These are phyloP conservation scores for Muntiacus muntjak DNA, from an alignment of 2,113 vertebrate species.

Conservation along the genomic window DNA sequence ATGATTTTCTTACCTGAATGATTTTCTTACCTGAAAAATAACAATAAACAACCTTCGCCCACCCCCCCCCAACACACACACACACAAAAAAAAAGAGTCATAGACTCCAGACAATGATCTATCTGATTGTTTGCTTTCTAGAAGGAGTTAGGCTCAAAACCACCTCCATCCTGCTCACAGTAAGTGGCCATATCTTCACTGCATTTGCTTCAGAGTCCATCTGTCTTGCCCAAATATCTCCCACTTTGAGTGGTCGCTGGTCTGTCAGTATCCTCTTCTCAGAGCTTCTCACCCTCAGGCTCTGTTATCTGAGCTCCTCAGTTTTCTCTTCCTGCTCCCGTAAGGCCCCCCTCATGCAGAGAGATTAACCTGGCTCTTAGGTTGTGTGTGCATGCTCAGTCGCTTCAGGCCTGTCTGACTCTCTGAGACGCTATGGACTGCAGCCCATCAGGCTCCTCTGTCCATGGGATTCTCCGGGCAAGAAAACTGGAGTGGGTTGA, in stretches of 20 bases:
- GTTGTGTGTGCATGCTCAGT: background rate
- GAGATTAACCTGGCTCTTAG: background rate
- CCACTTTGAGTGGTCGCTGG: rapidly evolving
- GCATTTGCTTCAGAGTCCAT: background rate
- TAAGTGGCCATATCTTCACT: background rate
- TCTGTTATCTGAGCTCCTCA: background rate
- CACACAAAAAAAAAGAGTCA: background rate
- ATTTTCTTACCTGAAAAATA: background rate
- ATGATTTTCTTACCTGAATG: background rate
- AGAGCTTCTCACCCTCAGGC: background rate
- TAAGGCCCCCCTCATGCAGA: rapidly evolving
- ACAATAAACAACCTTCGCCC: background rate
- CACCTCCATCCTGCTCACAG: rapidly evolving
- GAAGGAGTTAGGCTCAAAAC: background rate
- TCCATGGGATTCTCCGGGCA: background rate
- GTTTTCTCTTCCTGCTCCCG: background rate
- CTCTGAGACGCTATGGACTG: background rate
- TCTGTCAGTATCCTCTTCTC: background rate
- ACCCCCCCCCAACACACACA: background rate
- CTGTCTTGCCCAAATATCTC: background rate
- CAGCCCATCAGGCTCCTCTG: background rate
- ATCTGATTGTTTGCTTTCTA: background rate
- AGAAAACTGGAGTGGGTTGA: background rate
- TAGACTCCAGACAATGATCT: background rate
- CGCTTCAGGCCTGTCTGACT: background rate